These are phyloP conservation scores for Microchrysa polita DNA, from an alignment of 2,888 invertebrate genomes.

Conservation along the genomic window DNA sequence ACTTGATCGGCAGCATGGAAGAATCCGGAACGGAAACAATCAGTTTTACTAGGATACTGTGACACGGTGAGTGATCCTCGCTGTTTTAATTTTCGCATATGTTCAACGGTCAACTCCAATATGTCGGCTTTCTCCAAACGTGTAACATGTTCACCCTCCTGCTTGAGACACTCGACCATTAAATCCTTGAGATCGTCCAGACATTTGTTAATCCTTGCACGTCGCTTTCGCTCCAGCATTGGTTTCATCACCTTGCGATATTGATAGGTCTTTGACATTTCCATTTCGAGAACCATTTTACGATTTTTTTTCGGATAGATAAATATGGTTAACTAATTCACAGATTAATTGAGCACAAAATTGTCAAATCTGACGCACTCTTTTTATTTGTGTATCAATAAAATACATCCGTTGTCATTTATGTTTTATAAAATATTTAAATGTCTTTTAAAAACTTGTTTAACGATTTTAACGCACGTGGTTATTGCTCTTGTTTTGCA, in stretches of 20 bases:
- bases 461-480: constrained; percentile 39
- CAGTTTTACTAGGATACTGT: constrained; percentile 76
- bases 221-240: constrained; percentile 86
- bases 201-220: constrained; percentile 90
- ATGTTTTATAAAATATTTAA: constrained; percentile 38
- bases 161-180: constrained; percentile 75
- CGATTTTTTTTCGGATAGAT: background rate
- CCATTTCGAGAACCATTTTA: constrained; percentile 60
- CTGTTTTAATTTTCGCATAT: constrained; percentile 80
- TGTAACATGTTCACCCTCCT: constrained; percentile 87
- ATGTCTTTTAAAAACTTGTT: constrained; percentile 32
- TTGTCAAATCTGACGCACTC: constrained; percentile 24
- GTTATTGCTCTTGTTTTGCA: constrained; percentile 36
- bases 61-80: constrained; percentile 77
- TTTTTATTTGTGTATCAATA: constrained; percentile 23
- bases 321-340: background rate
- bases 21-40: constrained; percentile 88
- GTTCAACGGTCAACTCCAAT: constrained; percentile 85
- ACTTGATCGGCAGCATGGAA: constrained; percentile 91
- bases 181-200: constrained; percentile 89
- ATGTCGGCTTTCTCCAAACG: constrained; percentile 89
- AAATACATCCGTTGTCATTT: constrained; percentile 31
- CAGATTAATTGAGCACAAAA: constrained; percentile 6
- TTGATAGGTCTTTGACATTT: constrained; percentile 88
- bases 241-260: constrained; percentile 96